Evolutionary conservation across 2,888 invertebrate genomes (phyloP), one percentile per base, ranked within the genome.

Genomic region (Brachyopa scutellaris): DNA sequence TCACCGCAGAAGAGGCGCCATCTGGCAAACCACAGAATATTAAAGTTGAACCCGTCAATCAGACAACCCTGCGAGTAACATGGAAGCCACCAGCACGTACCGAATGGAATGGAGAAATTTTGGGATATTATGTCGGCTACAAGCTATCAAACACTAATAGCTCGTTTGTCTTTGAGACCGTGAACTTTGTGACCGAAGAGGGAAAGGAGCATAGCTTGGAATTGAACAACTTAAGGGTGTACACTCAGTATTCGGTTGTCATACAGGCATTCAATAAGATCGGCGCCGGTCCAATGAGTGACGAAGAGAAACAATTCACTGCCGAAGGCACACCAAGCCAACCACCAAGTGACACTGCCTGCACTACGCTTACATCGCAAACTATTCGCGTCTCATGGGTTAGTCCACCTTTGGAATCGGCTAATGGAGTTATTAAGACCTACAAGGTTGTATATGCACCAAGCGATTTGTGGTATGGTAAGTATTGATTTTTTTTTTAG

Each of bases 181-280:
- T 97, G 3, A 97, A 97, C 88, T 97, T 97, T 89, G 95, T 95
- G 62, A 95, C 96, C 88, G 97, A 97, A 92, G 97, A 97, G 89
- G 96, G 96, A 89, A 97, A 97, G 87, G 97, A 97, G 90, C 97
- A 97, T 88, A 95, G 95, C 86, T 91, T 97, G 86, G 95, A 95
- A 88, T 94, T 96, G 87, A 92, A 93, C 83, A 95, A 96, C 86
- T 91, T 96, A 40, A 95, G 96, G 88, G 97, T 97, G 0, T 98
- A 98, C 91, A 98, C 97, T 0, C 97, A 97, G 90, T 98, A 98
- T 91, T 95, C 97, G n/a, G 95, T 98, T 17, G 97, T 98, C 15
- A 97, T 98, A 6, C 97, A 97, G 91, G 97, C 97, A 0, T 98
- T 97, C 90, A 99, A 98, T 91, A 96, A 96, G 90, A 95, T 97